Percentiles rank a stretch among this genome's conserved stretches.
phyloP scores from a whole-genome alignment of 1,140 invertebrate species.

The Sminthurinus signatus region DNA sequence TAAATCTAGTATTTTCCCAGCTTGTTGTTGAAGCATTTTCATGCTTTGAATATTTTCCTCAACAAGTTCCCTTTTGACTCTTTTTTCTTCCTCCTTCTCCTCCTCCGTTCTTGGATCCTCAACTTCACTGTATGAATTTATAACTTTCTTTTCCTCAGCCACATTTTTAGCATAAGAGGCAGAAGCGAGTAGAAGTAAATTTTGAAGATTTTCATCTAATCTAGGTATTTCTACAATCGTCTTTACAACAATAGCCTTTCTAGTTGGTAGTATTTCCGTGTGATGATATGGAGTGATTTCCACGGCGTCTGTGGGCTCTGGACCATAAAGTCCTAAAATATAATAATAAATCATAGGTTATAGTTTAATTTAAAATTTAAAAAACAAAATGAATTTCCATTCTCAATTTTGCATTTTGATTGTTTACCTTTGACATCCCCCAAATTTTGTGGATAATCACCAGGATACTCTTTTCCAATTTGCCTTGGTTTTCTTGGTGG shows the following conservation, averaged over 20 bases:
- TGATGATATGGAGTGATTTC: conserved; percentile 12
- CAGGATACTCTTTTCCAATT: not conserved
- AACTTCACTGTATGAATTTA: not conserved
- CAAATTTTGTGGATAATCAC: conserved; percentile 13
- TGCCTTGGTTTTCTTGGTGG: not conserved
- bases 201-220: conserved; percentile 19
- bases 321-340: conserved; percentile 16
- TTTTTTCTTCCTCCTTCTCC: conserved; percentile 19
- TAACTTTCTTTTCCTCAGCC: not conserved
- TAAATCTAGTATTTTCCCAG: conserved; percentile 20
- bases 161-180: conserved; percentile 17
- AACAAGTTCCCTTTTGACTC: conserved; percentile 21
- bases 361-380: too few relatives aligned
- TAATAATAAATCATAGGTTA: not conserved
- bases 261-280: not conserved
- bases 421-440: conserved; percentile 15
- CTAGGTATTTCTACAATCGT: conserved; percentile 23
- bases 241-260: conserved; percentile 20
- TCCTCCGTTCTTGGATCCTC: conserved; percentile 19
- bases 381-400: too few relatives aligned
- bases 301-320: not conserved
- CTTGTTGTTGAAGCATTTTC: conserved; percentile 20
- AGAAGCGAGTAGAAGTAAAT: conserved; percentile 12
- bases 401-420: too few relatives aligned
- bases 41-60: conserved; percentile 24